Base-by-base conservation (phyloP, 2,888 invertebrate species). In the Diplolepis rosae region DNA sequence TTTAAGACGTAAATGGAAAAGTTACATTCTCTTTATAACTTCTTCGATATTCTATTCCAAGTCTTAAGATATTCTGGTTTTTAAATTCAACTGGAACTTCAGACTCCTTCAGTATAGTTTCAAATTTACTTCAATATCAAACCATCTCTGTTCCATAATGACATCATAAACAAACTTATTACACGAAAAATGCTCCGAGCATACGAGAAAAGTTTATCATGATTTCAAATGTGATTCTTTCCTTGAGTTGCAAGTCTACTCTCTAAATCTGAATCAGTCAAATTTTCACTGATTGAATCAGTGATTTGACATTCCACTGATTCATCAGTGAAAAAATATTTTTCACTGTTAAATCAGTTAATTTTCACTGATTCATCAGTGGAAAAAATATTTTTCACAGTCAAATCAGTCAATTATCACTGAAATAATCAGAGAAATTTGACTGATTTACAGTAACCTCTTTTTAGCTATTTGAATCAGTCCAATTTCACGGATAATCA, bases 101-200 rank as follows among this genome's bases (percentile, higher is more conserved):
- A 39, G 24, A 35, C 24, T 61, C 18, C 35, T 30, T 2, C 32
- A 11, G 5, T 2, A n/a, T n/a, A 24, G 39, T 35, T 35, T 35
- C 22, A 39, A 61, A 61, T 35, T 39, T n/a, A 61, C 61, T 61
- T 24, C 35, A 61, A 61, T 61, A 27, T 61, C 39, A 27, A 61
- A 61, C n/a, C 24, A 22, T 22, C 39, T 32, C 61, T n/a, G 35
- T 22, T 24, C n/a, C 22, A 61, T 61, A 61, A 39, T 35, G 15
- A 5, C 56, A 22, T 22, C 35, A 18, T 39, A 24, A 61, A 61
- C n/a, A 39, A 61, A 39, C 24, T 39, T 39, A 61, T 39, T 24
- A 22, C 7, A 35, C 39, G 35, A 61, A 61, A 56, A 61, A 61
- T 61, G 18, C 24, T 61, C 24, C 35, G n/a, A 61, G 24, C 35